These are phyloP conservation scores for Strigamia crassipes DNA, from an alignment of 2,888 invertebrate species.

Conservation along the genomic window DNA sequence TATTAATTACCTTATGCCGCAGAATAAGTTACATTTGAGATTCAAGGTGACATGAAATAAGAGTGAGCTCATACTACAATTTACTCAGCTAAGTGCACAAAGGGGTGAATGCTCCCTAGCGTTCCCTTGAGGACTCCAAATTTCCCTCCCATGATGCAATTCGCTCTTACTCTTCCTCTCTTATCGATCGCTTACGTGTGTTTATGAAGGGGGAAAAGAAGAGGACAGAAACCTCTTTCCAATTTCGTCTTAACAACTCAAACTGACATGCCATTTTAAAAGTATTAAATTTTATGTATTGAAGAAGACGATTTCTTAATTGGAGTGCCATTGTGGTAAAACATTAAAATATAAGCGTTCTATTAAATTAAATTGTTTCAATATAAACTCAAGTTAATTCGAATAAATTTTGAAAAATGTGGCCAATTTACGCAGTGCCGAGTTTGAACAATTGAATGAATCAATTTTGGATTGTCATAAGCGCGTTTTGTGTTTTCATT, in stretches of 20 bases:
- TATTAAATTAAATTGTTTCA: no score
- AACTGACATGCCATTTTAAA: not conserved
- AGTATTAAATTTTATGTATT: not conserved
- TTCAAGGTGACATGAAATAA: constrained; percentile 35
- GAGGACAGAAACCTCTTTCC: not conserved
- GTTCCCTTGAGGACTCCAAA: not conserved
- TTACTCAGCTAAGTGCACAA: constrained; percentile 24
- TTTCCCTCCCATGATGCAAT: constrained; percentile 15
- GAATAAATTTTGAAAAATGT: not conserved
- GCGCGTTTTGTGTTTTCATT: constrained; percentile 8
- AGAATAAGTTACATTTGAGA: not conserved
- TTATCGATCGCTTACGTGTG: constrained; percentile 27
- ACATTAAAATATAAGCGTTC: no score
- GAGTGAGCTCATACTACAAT: constrained; percentile 31
- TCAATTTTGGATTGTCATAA: not conserved
- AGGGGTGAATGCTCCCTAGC: not conserved
- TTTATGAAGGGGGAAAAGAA: not conserved
- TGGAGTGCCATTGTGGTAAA: no score
- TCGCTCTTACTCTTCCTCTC: not conserved
- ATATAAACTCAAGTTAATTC: no score
- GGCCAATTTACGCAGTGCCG: not conserved
- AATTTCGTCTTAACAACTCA: not conserved
- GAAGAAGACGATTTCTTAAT: not conserved
- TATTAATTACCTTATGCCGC: not conserved
- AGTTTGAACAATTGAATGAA: not conserved